Percentiles rank a stretch among this genome's conserved stretches.
Evolutionary conservation across 92 coral and sea anemone species (phyloP).

Genomic region (Umimayanthus chanpuru): DNA sequence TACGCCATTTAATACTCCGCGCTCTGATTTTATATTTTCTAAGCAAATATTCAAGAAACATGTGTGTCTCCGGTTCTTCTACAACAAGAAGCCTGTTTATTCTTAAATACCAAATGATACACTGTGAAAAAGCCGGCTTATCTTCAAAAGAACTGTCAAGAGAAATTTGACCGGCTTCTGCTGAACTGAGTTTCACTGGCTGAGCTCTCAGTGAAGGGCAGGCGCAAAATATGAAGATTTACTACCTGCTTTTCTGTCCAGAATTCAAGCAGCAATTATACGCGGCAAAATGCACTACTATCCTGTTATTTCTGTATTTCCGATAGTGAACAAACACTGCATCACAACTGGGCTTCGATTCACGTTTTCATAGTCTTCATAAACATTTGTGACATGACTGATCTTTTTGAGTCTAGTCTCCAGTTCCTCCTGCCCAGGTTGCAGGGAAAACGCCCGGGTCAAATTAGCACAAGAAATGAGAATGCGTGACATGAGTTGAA

Average conservation of each 20-base stretch:
- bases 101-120: too few relatives aligned
- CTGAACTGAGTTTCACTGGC: neutral
- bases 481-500: too few relatives aligned
- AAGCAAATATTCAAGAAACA: neutral
- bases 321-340: neutral
- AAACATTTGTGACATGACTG: neutral
- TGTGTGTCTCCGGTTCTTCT: too few relatives aligned
- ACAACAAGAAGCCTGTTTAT: neutral
- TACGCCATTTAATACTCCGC: neutral
- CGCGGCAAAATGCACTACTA: neutral
- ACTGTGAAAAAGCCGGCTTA: neutral
- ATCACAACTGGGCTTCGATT: neutral
- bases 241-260: neutral
- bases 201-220: neutral
- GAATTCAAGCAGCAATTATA: neutral
- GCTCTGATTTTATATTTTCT: neutral
- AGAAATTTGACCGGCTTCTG: neutral
- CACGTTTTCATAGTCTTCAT: neutral
- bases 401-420: too few relatives aligned
- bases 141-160: too few relatives aligned
- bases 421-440: too few relatives aligned
- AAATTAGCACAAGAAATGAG: too few relatives aligned
- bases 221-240: neutral
- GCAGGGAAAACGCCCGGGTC: too few relatives aligned
- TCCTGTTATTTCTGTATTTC: neutral